Base-by-base conservation (phyloP, 2,888 invertebrate genomes). In the Microctonus hyperodae region DNA sequence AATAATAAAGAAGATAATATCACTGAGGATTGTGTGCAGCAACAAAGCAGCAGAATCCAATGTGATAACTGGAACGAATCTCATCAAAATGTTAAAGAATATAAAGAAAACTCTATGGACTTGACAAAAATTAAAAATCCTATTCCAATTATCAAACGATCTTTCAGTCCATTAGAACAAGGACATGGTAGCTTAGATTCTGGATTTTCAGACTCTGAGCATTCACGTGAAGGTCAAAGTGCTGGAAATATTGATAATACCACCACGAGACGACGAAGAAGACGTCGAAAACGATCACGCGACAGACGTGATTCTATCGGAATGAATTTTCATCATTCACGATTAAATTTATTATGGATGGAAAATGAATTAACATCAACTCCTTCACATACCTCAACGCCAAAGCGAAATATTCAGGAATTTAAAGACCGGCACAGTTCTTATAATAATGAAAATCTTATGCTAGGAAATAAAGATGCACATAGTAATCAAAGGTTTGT, bases 151-250 rank as follows among this genome's bases (percentile, higher is more conserved):
- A 58, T 55, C 16, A 53, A 51, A 6, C 56, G 61, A 50, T 31
- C 50, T 51, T 53, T 59, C 10, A 33, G 44, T 1, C 59, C 53
- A 1, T 23, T 13, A 2, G 59, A 63, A 28, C 56, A 58, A 7
- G 58, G 61, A n/a, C 67, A 67, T 25, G 61, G 91, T 70, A 92
- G 92, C 77, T 91, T 92, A 83, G 92, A 92, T 82, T 93, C 92
- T 0, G 93, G 93, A 1, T 93, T 93, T 82, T 92, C 92, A 0
- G 93, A 93, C 77, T 91, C 92, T 0, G 92, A 92, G 76, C 88
- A 88, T 74, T 90, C 90, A n/a, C 79, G 79, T 10, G 77, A 73
- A 0, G 31, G 68, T 28, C 7, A 3, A 28, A 28, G 7, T 6
- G 72, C 70, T 13, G 67, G 56, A 3, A 67, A 70, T 50, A 69